Conservation (phyloP, 2,888 invertebrate species). For the Seladonia tumulorum region DNA sequence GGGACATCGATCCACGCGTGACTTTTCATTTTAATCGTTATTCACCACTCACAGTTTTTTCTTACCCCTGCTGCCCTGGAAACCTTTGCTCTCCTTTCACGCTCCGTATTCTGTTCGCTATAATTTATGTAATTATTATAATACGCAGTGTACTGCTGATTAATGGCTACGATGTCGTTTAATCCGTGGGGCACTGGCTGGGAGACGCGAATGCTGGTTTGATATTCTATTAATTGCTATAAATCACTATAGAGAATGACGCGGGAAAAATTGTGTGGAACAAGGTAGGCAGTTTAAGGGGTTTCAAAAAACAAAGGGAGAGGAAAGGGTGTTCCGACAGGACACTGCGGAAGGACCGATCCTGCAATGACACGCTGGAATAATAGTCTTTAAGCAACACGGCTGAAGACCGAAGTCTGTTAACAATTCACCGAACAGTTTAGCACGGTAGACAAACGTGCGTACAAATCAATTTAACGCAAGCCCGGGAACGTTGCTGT, state of each 20-base stretch:
- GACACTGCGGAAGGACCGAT: too few relatives aligned
- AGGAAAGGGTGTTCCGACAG: too few relatives aligned
- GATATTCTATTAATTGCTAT: not conserved
- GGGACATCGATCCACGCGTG: not conserved
- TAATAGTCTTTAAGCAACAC: too few relatives aligned
- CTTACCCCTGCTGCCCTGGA: not conserved
- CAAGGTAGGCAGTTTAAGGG: too few relatives aligned
- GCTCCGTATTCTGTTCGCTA: not conserved
- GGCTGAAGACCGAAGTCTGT: not conserved
- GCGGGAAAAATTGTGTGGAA: too few relatives aligned
- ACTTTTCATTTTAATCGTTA: not conserved
- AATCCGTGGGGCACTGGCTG: not conserved
- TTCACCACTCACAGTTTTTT: not conserved
- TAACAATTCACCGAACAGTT: constrained; percentile 13
- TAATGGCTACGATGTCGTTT: not conserved
- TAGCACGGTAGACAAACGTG: constrained; percentile 19
- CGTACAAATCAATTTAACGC: constrained; percentile 37
- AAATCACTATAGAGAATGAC: not conserved
- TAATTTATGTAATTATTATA: constrained; percentile 12
- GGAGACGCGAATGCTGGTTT: not conserved
- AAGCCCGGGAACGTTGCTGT: constrained; percentile 6
- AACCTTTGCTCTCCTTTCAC: not conserved
- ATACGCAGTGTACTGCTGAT: not conserved
- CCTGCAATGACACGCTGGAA: not conserved
- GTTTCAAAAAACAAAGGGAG: too few relatives aligned